A percentile compares a stretch with the other conserved stretches of the same genome.
Evolutionary conservation across 2,113 vertebrate genomes (phyloP).

Genomic region (Zosterops lateralis): DNA sequence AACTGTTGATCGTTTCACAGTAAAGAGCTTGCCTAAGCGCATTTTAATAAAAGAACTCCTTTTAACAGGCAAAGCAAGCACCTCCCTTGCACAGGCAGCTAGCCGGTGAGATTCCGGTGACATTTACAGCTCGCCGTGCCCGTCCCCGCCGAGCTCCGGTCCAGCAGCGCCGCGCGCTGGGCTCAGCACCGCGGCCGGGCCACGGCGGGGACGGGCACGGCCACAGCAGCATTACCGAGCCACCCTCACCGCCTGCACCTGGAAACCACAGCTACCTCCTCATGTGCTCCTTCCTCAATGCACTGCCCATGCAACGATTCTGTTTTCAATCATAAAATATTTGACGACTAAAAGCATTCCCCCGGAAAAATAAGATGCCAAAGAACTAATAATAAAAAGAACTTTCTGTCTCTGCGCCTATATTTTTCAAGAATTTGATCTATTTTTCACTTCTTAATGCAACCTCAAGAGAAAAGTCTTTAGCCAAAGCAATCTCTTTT

Average conservation of each 20-base stretch:
- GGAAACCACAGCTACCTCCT: neutral
- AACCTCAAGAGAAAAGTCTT: neutral
- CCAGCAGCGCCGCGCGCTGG: neutral
- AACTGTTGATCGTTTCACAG: neutral
- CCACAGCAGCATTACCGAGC: accelerated
- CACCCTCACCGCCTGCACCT: accelerated
- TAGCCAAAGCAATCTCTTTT: neutral
- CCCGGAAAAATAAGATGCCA: neutral
- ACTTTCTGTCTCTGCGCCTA: neutral
- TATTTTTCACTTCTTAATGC: neutral
- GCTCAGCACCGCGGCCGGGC: neutral
- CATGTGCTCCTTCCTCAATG: accelerated
- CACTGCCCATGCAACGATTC: neutral
- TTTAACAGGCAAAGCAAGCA: neutral
- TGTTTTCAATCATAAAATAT: neutral
- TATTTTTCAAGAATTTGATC: neutral
- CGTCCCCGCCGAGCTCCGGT: accelerated
- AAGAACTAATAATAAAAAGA: neutral
- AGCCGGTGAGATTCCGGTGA: accelerated
- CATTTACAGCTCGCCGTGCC: accelerated
- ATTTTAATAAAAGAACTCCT: neutral
- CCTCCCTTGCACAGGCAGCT: accelerated
- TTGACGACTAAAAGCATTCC: neutral
- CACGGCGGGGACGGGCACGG: neutral
- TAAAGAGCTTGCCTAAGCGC: neutral